These are phyloP conservation scores for Amblyteles armatorius DNA, from an alignment of 2,888 invertebrate species.

Conservation along the genomic window DNA sequence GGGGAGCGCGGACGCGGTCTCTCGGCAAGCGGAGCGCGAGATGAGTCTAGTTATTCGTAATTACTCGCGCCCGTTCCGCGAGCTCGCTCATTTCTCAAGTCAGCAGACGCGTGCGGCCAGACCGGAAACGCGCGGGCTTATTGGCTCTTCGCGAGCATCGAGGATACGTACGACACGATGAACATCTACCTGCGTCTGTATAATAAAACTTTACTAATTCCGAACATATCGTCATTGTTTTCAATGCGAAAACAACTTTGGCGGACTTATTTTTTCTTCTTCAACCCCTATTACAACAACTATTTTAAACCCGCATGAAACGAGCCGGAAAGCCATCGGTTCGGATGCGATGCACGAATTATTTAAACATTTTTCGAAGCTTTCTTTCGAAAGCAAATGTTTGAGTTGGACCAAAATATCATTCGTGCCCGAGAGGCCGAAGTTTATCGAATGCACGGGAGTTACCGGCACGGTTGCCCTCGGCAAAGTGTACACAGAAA, in stretches of 20 bases:
- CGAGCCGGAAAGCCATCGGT: too few species aligned
- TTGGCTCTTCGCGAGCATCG: slow-evolving; percentile 53
- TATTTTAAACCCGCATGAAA: background rate
- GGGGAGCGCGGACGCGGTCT: slow-evolving; percentile 28
- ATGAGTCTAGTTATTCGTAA: slow-evolving; percentile 77
- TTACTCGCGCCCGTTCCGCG: slow-evolving; percentile 70
- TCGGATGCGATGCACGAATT: background rate
- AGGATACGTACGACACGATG: slow-evolving; percentile 17
- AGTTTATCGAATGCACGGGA: background rate
- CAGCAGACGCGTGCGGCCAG: slow-evolving; percentile 58
- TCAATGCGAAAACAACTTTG: too few species aligned
- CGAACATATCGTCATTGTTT: background rate
- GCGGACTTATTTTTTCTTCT: background rate
- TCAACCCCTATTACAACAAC: background rate
- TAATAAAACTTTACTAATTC: background rate
- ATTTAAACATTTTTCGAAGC: background rate
- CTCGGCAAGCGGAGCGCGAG: slow-evolving; percentile 62
- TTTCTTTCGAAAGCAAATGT: background rate
- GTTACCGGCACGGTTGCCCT: background rate
- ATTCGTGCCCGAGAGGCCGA: background rate
- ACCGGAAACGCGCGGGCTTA: slow-evolving; percentile 46
- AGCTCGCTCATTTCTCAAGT: slow-evolving; percentile 74
- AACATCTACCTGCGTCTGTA: background rate
- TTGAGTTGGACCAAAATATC: background rate
- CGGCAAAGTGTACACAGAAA: background rate